Percentiles rank a stretch among this genome's conserved stretches.
These are phyloP conservation scores for Myopa testacea DNA, from an alignment of 2,888 invertebrate species.

Conservation along the genomic window DNA sequence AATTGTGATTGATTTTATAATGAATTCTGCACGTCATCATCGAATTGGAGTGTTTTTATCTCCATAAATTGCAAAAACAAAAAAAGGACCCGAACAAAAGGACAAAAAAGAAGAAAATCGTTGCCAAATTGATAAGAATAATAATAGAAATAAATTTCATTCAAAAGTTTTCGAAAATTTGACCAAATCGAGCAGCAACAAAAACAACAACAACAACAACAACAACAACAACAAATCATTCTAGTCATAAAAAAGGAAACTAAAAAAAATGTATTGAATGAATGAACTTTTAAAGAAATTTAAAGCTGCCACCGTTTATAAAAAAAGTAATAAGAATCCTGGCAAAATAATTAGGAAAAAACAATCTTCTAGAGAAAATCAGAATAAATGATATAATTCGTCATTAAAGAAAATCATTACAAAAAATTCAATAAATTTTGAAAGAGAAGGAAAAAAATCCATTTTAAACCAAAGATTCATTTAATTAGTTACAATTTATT, in stretches of 20 bases:
- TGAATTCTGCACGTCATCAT: constrained; percentile 68
- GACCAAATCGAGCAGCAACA: constrained; percentile 11
- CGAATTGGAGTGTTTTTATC: constrained; percentile 69
- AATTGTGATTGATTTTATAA: constrained; percentile 58
- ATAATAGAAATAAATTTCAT: constrained; percentile 7
- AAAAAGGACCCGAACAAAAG: constrained; percentile 36
- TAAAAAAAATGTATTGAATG: too few relatives aligned
- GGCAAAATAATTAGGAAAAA: neutral
- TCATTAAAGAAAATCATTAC: constrained; percentile 15
- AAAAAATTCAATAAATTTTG: constrained; percentile 33
- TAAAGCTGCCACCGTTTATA: neutral
- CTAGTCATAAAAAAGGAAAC: neutral
- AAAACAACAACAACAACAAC: neutral
- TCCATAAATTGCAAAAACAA: constrained; percentile 58
- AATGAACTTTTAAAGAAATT: neutral
- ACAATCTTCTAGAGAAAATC: constrained; percentile 38
- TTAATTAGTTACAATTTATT: neutral
- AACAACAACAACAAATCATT: neutral
- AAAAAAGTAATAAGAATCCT: neutral
- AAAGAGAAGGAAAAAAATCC: constrained; percentile 34
- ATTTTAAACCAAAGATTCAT: constrained; percentile 37
- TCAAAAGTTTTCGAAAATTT: constrained; percentile 37
- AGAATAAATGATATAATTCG: constrained; percentile 8
- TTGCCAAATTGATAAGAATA: constrained; percentile 10
- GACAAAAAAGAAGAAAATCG: constrained; percentile 4